phyloP scores from a whole-genome alignment of 2,797 vertebrate species.

The Catamblyrhynchus diadema region DNA sequence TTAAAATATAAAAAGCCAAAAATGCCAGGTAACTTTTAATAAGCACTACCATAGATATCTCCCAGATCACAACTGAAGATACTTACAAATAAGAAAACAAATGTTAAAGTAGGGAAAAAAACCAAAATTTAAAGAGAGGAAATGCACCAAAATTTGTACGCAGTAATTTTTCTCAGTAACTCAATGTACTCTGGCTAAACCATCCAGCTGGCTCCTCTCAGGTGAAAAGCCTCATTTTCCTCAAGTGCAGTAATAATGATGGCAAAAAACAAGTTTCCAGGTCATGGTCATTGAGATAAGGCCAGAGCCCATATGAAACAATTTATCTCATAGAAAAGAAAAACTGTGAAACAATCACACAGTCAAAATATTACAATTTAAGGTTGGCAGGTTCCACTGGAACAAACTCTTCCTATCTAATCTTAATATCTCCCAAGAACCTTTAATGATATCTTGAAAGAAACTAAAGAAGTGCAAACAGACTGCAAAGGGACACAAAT shows the following conservation, averaged over 20 bases:
- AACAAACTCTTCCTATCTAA: conserved; percentile 52
- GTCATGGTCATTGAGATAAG: conserved; percentile 1
- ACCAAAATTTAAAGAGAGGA: not conserved
- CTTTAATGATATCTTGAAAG: conserved; percentile 52
- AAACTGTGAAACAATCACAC: conserved; percentile 38
- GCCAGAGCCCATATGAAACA: not conserved
- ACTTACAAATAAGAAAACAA: conserved; percentile 45
- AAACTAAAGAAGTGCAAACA: conserved; percentile 65
- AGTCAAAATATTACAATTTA: conserved; percentile 39
- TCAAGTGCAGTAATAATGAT: not conserved
- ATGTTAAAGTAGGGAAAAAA: not conserved
- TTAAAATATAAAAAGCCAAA: conserved; percentile 31
- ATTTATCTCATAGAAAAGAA: conserved; percentile 6
- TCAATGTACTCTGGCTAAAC: conserved; percentile 22
- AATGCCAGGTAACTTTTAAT: conserved; percentile 26
- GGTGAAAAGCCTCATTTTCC: not conserved
- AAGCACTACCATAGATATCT: conserved; percentile 12
- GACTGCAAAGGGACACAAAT: conserved; percentile 43
- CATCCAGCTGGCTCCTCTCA: not conserved
- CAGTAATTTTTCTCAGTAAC: conserved; percentile 21
- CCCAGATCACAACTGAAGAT: conserved; percentile 32
- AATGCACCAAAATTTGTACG: not conserved
- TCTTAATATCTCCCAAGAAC: conserved; percentile 49
- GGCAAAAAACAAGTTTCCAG: conserved; percentile 11
- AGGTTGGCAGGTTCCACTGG: conserved; percentile 49